phyloP scores from a whole-genome alignment of 2,888 invertebrate species.

The Himalopsyche japonica region DNA sequence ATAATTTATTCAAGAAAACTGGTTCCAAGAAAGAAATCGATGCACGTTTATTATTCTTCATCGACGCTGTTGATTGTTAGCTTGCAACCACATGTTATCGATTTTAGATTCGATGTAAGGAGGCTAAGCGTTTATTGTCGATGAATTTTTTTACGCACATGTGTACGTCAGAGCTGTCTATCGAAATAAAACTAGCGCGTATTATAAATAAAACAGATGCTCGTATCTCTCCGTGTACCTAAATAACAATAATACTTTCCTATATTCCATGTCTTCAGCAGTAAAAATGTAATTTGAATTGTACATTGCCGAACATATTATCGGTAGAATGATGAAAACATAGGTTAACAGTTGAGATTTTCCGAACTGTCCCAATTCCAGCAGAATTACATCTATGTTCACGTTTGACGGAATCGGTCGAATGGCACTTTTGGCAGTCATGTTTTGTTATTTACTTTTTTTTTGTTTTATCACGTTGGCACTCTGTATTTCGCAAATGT shows the following conservation, averaged over 20 bases:
- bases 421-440: not conserved
- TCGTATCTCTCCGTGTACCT: too few relatives aligned
- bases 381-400: conserved; percentile 50
- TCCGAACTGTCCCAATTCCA: conserved; percentile 60
- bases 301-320: conserved; percentile 58
- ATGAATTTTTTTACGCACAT: not conserved
- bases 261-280: conserved; percentile 59
- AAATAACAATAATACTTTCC: conserved; percentile 47
- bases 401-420: conserved; percentile 7
- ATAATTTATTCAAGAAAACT: not conserved
- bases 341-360: conserved; percentile 60
- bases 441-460: not conserved
- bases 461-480: not conserved
- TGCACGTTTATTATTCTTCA: not conserved
- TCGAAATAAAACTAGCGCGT: too few relatives aligned
- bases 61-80: not conserved
- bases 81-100: not conserved
- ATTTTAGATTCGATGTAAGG: not conserved
- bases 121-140: not conserved
- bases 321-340: conserved; percentile 59
- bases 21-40: not conserved
- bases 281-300: conserved; percentile 61
- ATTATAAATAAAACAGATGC: too few relatives aligned
- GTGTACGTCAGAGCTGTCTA: not conserved
- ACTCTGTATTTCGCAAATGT: not conserved